phyloP scores from a whole-genome alignment of 1,140 invertebrate species.

The Sitobion miscanthi region DNA sequence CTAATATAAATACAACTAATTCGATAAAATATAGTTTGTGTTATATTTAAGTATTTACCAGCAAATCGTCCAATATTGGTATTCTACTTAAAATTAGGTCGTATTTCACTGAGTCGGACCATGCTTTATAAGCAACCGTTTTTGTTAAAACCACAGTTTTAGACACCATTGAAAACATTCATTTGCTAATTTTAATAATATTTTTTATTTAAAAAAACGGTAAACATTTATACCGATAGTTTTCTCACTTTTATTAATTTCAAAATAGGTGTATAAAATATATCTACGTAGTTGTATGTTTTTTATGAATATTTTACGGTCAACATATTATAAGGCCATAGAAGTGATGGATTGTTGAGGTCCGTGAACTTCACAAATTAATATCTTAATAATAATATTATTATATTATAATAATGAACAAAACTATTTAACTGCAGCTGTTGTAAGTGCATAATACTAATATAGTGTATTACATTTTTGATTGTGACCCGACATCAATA shows the following conservation, averaged over 20 bases:
- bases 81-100: conserved; percentile 77
- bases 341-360: not conserved
- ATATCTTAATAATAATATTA: not conserved
- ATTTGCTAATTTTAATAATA: not conserved
- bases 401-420: not conserved
- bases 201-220: not conserved
- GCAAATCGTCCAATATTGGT: conserved; percentile 73
- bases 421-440: too few relatives aligned
- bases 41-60: conserved; percentile 60
- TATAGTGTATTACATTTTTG: not conserved
- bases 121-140: conserved; percentile 81
- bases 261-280: not conserved
- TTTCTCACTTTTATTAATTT: too few relatives aligned
- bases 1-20: not conserved
- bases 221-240: not conserved
- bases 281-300: not conserved
- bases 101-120: conserved; percentile 81
- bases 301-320: not conserved
- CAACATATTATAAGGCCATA: not conserved
- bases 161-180: not conserved
- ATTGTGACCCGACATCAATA: not conserved
- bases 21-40: not conserved
- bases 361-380: not conserved
- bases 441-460: not conserved
- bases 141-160: conserved; percentile 62